A percentile compares a stretch with the other conserved stretches of the same genome.
phyloP scores from a whole-genome alignment of 2,888 invertebrate species.

The Megastigmus dorsalis region DNA sequence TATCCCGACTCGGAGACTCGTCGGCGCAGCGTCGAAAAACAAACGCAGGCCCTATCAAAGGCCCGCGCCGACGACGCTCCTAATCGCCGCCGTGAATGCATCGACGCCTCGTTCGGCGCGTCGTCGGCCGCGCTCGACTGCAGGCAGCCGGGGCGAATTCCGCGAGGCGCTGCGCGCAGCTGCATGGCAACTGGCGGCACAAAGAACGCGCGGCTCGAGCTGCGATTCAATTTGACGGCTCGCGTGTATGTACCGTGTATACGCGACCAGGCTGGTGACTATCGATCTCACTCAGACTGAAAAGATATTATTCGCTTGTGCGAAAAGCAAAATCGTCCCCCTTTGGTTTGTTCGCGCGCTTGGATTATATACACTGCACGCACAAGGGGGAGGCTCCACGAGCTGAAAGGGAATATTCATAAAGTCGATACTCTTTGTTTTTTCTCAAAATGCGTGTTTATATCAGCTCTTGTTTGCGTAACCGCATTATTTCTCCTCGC shows the following conservation, averaged over 20 bases:
- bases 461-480: too few species aligned
- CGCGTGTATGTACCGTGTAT: not conserved
- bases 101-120: not conserved
- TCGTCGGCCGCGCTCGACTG: not conserved
- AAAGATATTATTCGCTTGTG: not conserved
- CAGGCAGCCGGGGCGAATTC: too few species aligned
- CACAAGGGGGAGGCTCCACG: too few species aligned
- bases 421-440: too few species aligned
- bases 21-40: not conserved
- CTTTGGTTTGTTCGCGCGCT: too few species aligned
- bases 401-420: too few species aligned
- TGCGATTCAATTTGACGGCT: slow-evolving; percentile 11
- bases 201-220: not conserved
- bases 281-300: not conserved
- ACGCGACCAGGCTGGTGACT: too few species aligned
- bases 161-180: not conserved
- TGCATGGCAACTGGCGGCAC: not conserved
- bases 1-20: not conserved
- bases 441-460: too few species aligned
- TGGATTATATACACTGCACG: too few species aligned
- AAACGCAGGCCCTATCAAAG: not conserved
- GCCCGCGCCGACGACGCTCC: not conserved
- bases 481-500: too few species aligned
- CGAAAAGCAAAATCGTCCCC: not conserved
- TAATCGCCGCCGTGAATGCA: not conserved